These are phyloP conservation scores for Rhodinocichla rosea DNA, from an alignment of 2,113 vertebrate species.

Conservation along the genomic window DNA sequence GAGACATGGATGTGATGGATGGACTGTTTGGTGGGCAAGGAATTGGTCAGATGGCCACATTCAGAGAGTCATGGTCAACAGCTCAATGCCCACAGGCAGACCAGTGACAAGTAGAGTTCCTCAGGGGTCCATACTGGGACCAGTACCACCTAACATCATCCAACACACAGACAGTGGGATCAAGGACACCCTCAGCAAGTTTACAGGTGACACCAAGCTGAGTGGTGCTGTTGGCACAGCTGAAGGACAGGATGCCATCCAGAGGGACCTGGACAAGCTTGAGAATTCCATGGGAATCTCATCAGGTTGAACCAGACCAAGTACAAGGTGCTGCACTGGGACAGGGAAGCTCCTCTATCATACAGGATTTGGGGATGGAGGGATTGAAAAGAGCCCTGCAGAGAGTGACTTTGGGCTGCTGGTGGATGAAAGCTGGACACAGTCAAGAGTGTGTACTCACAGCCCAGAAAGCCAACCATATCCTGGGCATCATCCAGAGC, in stretches of 20 bases:
- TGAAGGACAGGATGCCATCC: not conserved
- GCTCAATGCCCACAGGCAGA: not conserved
- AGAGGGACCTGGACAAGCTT: not conserved
- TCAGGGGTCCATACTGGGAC: not conserved
- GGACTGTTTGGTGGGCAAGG: no score
- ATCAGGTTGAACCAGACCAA: not conserved
- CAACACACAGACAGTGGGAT: not conserved
- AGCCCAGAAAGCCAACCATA: fast-evolving
- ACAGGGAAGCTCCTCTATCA: not conserved
- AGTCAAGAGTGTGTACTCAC: not conserved
- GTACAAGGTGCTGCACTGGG: not conserved
- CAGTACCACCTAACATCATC: not conserved
- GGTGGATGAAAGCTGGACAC: not conserved
- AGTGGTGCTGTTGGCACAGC: not conserved
- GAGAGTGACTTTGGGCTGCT: not conserved
- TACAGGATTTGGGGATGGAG: not conserved
- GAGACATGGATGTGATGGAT: not conserved
- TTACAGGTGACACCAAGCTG: not conserved
- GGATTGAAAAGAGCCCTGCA: not conserved
- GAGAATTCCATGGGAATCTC: not conserved
- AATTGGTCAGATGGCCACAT: not conserved
- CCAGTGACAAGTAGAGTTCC: not conserved
- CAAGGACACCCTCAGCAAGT: not conserved
- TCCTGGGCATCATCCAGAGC: not conserved
- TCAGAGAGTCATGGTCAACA: not conserved